A percentile compares a stretch with the other conserved stretches of the same genome.
phyloP scores from a whole-genome alignment of 2,888 invertebrate genomes.

The Polylopha cassiicola region DNA sequence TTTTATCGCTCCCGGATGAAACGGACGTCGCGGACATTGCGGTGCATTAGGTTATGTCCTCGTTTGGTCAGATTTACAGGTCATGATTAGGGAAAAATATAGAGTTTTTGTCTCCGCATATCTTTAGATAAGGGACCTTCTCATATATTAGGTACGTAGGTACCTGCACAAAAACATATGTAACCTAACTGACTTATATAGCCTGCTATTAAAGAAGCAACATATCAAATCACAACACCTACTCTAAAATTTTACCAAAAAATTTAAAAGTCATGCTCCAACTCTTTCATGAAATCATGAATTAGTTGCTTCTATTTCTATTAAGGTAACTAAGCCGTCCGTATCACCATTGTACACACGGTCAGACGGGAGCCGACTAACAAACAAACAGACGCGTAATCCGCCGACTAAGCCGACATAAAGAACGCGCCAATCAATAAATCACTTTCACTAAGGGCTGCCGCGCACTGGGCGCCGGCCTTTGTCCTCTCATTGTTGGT shows the following conservation, averaged over 20 bases:
- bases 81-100: constrained; percentile 14
- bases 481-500: constrained; percentile 63
- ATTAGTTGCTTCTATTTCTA: constrained; percentile 8
- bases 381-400: constrained; percentile 66
- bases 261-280: constrained; percentile 1
- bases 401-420: constrained; percentile 52
- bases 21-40: constrained; percentile 31
- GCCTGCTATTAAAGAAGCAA: no score
- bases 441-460: constrained; percentile 65
- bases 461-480: constrained; percentile 60
- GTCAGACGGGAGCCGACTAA: constrained; percentile 50
- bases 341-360: constrained; percentile 13
- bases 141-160: no score
- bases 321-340: constrained; percentile 15
- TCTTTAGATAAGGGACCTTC: no score
- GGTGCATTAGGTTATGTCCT: constrained; percentile 20
- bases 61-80: constrained; percentile 15
- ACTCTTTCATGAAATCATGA: constrained; percentile 7
- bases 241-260: background rate
- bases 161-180: no score
- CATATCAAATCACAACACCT: no score
- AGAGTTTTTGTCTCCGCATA: constrained; percentile 3
- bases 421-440: constrained; percentile 66
- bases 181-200: no score
- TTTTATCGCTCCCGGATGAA: constrained; percentile 48